Percentiles rank a stretch among this genome's conserved stretches.
Conservation (phyloP, 2,888 invertebrate species). For the Temnothorax rugatulus region DNA sequence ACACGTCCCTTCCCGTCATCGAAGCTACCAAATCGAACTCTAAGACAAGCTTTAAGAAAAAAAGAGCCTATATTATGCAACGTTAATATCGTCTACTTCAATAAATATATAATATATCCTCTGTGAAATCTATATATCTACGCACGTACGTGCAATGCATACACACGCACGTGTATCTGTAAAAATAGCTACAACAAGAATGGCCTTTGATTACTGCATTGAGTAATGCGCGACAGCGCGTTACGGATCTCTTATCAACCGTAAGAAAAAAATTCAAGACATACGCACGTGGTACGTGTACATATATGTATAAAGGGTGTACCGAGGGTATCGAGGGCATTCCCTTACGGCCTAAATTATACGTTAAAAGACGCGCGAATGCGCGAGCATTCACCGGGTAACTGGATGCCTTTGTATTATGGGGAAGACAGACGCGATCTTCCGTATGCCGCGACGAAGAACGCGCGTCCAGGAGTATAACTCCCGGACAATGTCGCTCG, state of each 20-base stretch:
- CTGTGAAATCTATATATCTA: constrained; percentile 22
- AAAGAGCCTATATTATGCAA: constrained; percentile 66
- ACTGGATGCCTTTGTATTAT: constrained; percentile 59
- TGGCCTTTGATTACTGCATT: constrained; percentile 84
- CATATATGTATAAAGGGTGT: constrained; percentile 19
- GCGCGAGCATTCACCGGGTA: constrained; percentile 59
- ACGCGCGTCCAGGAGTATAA: background rate
- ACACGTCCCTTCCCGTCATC: constrained; percentile 46
- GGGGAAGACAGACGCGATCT: constrained; percentile 8
- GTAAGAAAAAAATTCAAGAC: constrained; percentile 30
- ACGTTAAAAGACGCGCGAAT: constrained; percentile 39
- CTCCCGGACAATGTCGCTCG: background rate
- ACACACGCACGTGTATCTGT: background rate
- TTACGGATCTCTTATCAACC: constrained; percentile 66
- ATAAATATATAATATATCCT: constrained; percentile 76
- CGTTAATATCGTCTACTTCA: constrained; percentile 72
- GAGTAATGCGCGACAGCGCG: constrained; percentile 82
- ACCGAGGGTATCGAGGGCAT: background rate
- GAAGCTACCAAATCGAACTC: constrained; percentile 15
- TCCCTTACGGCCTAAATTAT: background rate
- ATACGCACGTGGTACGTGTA: background rate
- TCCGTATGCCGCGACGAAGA: background rate
- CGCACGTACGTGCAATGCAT: background rate
- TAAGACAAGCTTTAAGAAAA: constrained; percentile 33
- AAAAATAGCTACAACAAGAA: constrained; percentile 80